Evolutionary conservation across 2,113 vertebrate species (phyloP).

Genomic region (Gallinago media): DNA sequence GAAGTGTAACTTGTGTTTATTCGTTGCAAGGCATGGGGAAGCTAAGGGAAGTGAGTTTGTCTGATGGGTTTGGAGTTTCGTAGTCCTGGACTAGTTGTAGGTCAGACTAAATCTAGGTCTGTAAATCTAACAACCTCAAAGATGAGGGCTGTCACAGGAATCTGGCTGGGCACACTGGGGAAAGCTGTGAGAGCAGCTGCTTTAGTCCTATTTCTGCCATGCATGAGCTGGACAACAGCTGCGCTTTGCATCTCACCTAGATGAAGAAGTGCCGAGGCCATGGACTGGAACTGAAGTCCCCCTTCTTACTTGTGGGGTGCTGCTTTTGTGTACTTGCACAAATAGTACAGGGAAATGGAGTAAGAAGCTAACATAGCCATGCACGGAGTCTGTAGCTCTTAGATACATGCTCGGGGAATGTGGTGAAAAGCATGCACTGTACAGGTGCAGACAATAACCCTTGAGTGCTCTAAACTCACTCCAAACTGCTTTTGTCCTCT

Average conservation of each 20-base stretch:
- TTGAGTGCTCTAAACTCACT: constrained; percentile 29
- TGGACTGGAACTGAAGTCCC: background rate
- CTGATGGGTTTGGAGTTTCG: background rate
- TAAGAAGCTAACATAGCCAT: background rate
- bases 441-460: background rate
- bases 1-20: background rate
- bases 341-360: background rate
- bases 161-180: background rate
- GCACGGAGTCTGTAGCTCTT: background rate
- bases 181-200: background rate
- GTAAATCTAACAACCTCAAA: background rate
- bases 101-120: background rate
- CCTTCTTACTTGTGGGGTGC: background rate
- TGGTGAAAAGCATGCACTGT: background rate
- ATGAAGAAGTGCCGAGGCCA: background rate
- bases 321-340: background rate
- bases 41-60: background rate
- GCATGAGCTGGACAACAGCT: background rate
- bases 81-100: background rate
- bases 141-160: background rate
- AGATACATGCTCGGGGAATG: background rate
- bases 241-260: background rate
- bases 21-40: background rate
- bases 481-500: constrained; percentile 3
- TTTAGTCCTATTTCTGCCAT: background rate